phyloP scores from a whole-genome alignment of 2,113 vertebrate genomes.

The Misgurnus anguillicaudatus region DNA sequence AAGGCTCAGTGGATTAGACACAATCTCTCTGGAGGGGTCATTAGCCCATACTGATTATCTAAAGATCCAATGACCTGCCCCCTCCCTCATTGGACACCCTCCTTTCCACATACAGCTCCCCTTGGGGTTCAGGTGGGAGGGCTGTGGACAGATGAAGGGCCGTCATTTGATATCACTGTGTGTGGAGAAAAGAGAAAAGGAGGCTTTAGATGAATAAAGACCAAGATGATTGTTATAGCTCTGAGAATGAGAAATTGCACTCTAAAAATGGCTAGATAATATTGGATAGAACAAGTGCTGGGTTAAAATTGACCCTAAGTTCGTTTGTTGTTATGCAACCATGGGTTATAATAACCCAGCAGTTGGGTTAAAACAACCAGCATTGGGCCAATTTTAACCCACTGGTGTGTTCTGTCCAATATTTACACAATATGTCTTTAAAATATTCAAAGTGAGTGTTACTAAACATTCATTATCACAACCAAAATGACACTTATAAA shows the following conservation, averaged over 20 bases:
- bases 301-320: no score
- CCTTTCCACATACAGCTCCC: slow-evolving; percentile 42
- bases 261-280: background rate
- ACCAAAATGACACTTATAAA: no score
- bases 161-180: slow-evolving; percentile 44
- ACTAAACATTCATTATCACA: no score
- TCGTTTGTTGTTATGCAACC: no score
- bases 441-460: no score
- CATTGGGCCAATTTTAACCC: no score
- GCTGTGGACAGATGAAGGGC: slow-evolving; percentile 26
- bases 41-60: slow-evolving; percentile 63
- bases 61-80: slow-evolving; percentile 56
- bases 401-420: no score
- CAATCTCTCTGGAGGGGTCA: slow-evolving; percentile 61
- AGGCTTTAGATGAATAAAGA: background rate
- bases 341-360: no score
- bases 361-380: no score
- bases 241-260: background rate
- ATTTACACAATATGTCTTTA: no score
- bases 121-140: slow-evolving; percentile 44
- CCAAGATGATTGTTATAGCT: background rate
- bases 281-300: no score
- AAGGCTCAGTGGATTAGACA: slow-evolving; percentile 56
- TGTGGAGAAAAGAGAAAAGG: background rate
- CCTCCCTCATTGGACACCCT: slow-evolving; percentile 30